phyloP scores from a whole-genome alignment of 2,113 vertebrate genomes.

The Gorsachius goisagi region DNA sequence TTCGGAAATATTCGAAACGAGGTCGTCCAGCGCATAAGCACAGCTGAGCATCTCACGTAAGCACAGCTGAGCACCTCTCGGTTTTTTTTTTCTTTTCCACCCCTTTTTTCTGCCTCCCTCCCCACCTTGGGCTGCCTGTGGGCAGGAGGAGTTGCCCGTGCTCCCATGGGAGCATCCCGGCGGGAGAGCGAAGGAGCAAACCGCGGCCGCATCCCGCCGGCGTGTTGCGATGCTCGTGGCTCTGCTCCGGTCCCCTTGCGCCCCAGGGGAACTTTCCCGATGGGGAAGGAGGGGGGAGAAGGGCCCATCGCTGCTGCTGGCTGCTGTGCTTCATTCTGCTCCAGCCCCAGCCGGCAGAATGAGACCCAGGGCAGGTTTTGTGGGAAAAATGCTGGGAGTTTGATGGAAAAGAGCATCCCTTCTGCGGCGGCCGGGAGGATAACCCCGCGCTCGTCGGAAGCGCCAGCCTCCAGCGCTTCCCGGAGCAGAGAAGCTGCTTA shows the following conservation, averaged over 20 bases:
- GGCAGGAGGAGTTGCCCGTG: neutral
- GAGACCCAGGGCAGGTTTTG: fast-evolving
- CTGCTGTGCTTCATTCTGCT: neutral
- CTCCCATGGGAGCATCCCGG: fast-evolving
- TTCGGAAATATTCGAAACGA: fast-evolving
- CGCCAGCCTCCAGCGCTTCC: neutral
- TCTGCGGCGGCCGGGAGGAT: fast-evolving
- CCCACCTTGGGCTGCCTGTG: neutral
- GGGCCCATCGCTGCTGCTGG: fast-evolving
- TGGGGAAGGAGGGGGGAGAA: neutral
- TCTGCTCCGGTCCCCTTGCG: fast-evolving
- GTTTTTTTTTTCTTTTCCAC: fast-evolving
- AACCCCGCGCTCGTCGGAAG: neutral
- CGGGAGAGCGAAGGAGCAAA: neutral
- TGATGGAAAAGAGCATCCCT: neutral
- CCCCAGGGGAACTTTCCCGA: neutral
- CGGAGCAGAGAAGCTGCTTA: neutral
- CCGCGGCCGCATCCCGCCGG: fast-evolving
- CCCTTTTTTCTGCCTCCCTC: neutral
- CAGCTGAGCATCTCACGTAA: neutral
- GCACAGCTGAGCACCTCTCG: too few relatives aligned
- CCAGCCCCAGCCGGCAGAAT: neutral
- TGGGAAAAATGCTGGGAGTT: neutral
- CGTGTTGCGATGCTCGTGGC: fast-evolving
- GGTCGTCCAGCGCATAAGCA: neutral